Conservation (phyloP, 2,888 invertebrate species). For the Sabatieria punctata region DNA sequence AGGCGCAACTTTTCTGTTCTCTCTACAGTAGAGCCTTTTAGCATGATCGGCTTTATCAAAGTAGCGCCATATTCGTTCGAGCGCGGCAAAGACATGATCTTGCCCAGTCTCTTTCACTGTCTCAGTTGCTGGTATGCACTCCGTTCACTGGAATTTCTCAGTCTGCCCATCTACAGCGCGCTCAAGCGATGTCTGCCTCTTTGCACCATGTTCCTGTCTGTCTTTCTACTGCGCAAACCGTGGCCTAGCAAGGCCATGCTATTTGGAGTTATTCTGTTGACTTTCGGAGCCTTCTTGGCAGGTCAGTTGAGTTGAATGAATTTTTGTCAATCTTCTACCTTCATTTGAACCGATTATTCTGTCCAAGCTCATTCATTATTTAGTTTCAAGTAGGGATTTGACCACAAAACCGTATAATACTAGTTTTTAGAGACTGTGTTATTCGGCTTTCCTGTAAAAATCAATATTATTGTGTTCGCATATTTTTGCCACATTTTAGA, state of each 20-base stretch:
- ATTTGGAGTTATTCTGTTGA: background rate
- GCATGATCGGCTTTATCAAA: constrained; percentile 12
- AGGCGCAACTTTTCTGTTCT: no score
- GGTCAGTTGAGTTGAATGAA: no score
- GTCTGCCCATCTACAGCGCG: constrained; percentile 38
- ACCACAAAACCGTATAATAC: no score
- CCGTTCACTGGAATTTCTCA: constrained; percentile 36
- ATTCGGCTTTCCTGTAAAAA: no score
- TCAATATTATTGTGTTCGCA: no score
- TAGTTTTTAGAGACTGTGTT: no score
- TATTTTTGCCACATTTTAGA: no score
- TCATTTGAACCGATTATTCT: no score
- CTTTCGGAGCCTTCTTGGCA: background rate
- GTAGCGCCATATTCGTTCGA: constrained; percentile 25
- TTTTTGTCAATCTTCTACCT: no score
- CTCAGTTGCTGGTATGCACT: constrained; percentile 35
- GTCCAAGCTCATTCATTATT: no score
- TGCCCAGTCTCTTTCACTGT: constrained; percentile 35
- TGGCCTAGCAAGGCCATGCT: background rate
- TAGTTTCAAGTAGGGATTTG: no score
- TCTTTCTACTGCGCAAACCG: background rate
- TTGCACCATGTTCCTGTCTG: constrained; percentile 17
- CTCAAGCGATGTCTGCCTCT: constrained; percentile 37
- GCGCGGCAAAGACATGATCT: constrained; percentile 29
- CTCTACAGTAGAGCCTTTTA: background rate